Percentiles rank a stretch among this genome's conserved stretches.
Evolutionary conservation across 2,113 vertebrate genomes (phyloP).

Genomic region (Caracal caracal): DNA sequence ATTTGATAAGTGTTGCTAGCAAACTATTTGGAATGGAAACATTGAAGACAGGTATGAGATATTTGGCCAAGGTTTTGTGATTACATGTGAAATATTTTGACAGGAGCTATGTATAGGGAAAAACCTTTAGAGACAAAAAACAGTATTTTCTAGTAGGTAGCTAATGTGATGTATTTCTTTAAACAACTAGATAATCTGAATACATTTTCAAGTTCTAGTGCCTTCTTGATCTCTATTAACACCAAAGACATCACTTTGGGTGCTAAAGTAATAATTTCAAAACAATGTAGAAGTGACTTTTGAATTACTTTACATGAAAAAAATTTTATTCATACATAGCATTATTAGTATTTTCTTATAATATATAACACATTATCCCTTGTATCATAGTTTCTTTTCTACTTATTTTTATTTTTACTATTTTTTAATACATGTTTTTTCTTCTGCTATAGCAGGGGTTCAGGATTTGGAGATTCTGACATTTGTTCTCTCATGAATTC

Average conservation of each 20-base stretch:
- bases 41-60: conserved; percentile 53
- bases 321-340: background rate
- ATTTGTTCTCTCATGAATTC: background rate
- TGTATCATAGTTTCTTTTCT: background rate
- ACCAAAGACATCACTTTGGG: background rate
- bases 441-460: background rate
- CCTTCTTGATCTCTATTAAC: background rate
- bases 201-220: background rate
- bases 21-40: conserved; percentile 53
- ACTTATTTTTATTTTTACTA: background rate
- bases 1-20: conserved; percentile 67
- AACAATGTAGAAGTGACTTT: background rate
- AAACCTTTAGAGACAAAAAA: background rate
- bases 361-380: background rate
- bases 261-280: background rate
- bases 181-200: background rate
- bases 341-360: background rate
- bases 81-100: conserved; percentile 70
- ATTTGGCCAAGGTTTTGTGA: conserved; percentile 45
- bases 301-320: background rate
- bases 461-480: background rate
- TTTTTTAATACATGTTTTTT: background rate
- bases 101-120: background rate
- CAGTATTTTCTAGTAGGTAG: background rate
- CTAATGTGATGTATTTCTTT: background rate